Conservation (phyloP, 1,140 invertebrate genomes). For the Fopius arisanus region DNA sequence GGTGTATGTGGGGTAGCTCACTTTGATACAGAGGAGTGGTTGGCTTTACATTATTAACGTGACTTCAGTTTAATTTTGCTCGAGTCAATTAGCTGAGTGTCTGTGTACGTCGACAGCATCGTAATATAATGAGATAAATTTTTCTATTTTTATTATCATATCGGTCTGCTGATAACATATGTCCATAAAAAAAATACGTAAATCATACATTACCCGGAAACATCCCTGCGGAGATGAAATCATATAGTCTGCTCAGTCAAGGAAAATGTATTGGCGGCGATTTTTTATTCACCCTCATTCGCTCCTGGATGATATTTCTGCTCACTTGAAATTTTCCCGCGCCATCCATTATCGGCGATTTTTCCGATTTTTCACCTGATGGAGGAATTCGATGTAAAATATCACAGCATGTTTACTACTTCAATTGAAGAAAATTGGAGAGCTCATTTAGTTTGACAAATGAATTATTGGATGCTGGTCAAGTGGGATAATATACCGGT, state of each 20-base stretch:
- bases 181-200: conserved; percentile 24
- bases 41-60: conserved; percentile 61
- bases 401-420: conserved; percentile 43
- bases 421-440: not conserved
- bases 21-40: conserved; percentile 34
- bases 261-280: conserved; percentile 43
- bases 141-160: not conserved
- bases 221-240: conserved; percentile 37
- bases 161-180: not conserved
- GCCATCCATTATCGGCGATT: conserved; percentile 57
- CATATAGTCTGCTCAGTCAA: not conserved
- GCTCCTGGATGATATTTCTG: not conserved
- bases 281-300: not conserved
- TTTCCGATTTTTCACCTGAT: no score
- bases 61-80: conserved; percentile 64
- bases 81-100: conserved; percentile 54
- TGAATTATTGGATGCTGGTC: not conserved
- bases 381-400: conserved; percentile 53
- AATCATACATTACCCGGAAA: conserved; percentile 16
- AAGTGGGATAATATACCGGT: not conserved
- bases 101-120: conserved; percentile 11
- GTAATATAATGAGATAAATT: no score
- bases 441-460: no score
- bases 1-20: not conserved
- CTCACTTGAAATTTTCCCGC: conserved; percentile 22